Evolutionary conservation across 1,140 invertebrate species (phyloP), one percentile per base, ranked within the genome.

Genomic region (Brachionus koreanus): DNA sequence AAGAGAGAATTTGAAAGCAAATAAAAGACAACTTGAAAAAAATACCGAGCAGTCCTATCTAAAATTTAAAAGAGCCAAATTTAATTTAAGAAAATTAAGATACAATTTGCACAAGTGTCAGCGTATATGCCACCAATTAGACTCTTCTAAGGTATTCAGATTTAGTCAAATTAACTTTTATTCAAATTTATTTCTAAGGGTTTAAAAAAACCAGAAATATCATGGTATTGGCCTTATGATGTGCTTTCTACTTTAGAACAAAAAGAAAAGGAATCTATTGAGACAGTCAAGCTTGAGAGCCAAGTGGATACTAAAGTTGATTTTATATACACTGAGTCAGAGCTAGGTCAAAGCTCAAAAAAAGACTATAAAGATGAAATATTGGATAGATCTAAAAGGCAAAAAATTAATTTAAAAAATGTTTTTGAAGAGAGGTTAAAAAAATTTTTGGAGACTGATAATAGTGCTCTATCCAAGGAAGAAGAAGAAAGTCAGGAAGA

Each of bases 101-200:
- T 61, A 65, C 25, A 79, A 43, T 63, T 63, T 79, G 37, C 61
- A 61, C 39, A 79, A 79, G 35, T 79, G 76, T 65, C 76, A 79
- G 57, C 19, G 39, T 13, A 65, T 79, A 25, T 79, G 76, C 9
- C 61, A 79, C 37, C 49, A 79, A 42, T 16, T 79, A 7, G 76
- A 79, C 49, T 74, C 69, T 13, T 10, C 19, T 0, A 74, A 46
- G 46, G 39, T 19, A 25, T 46, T 74, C 43, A 5, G 19, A 1
- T 23, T 46, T 5, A 29, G 13, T 7, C 12, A 42, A 42, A 19
- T 37, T 39, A n/a, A 33, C 1, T 69, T 39, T n/a, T n/a, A 1
- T 57, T 57, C 23, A 57, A 57, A 25, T 2, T 25, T 29, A 35
- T 61, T 61, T 52, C n/a, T 25, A 19, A 65, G 61, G 49, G 29